Percentiles rank a stretch among this genome's conserved stretches.
Conservation (phyloP, 1,140 invertebrate genomes). For the Himalopsyche phryganea region DNA sequence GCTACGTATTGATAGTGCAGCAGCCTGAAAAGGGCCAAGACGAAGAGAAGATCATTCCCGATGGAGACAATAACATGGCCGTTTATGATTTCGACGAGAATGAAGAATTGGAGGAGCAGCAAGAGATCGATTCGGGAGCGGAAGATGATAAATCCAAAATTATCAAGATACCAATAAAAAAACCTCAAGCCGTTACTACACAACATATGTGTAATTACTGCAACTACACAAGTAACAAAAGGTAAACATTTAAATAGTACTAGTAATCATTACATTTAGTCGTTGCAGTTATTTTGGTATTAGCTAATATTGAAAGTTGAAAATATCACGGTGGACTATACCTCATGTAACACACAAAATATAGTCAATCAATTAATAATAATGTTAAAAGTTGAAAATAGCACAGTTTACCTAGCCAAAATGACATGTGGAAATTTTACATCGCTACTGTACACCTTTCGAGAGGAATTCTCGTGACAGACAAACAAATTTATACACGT, state of each 20-base stretch:
- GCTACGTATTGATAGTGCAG: slow-evolving; percentile 86
- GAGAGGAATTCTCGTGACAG: too few species aligned
- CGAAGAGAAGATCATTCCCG: slow-evolving; percentile 52
- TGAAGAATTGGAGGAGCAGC: slow-evolving; percentile 50
- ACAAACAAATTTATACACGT: too few species aligned
- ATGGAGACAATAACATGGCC: slow-evolving; percentile 56
- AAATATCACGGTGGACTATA: too few species aligned
- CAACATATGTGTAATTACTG: slow-evolving; percentile 86
- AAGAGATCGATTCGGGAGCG: slow-evolving; percentile 58
- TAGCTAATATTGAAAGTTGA: too few species aligned
- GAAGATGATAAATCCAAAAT: slow-evolving; percentile 71
- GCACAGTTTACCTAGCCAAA: too few species aligned
- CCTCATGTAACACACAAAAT: too few species aligned
- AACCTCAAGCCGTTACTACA: slow-evolving; percentile 66
- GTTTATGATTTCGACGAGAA: slow-evolving; percentile 68
- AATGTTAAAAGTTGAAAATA: too few species aligned
- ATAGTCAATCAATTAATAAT: too few species aligned
- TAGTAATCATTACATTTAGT: too few species aligned
- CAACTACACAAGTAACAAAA: slow-evolving; percentile 84
- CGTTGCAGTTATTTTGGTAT: too few species aligned
- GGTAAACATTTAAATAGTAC: slow-evolving; percentile 44
- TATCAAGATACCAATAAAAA: slow-evolving; percentile 63
- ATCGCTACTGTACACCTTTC: too few species aligned
- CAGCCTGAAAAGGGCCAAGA: slow-evolving; percentile 59
- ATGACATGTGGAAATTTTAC: too few species aligned